Evolutionary conservation across 1,140 invertebrate species (phyloP), one percentile per base, ranked within the genome.

Genomic region (Drosophila nikananu): DNA sequence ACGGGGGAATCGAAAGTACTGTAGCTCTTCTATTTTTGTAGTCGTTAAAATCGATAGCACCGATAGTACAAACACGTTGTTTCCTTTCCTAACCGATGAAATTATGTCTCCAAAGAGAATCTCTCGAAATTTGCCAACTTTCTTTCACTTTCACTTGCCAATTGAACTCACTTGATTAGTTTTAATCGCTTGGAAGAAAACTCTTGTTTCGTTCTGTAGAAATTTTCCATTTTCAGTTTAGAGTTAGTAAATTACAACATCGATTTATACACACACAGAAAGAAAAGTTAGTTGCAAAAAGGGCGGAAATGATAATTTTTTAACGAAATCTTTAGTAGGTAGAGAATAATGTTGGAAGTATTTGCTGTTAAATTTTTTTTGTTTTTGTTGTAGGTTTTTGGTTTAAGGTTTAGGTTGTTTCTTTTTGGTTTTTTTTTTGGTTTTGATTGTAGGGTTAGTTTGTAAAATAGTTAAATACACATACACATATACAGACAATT

Each of bases 121-220:
- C 61, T 72, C 77, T 89, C 81, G 73, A 71, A 81, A 71, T 81
- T 59, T 65, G 78, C 83, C 78, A 86, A 86, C 83, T 87, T 81
- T 80, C 77, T 80, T 80, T 80, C 68, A 80, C 76, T 74, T 80
- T 80, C 77, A 80, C 61, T 84, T 80, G 91, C 91, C 91, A 92
- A 92, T 92, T 92, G 91, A 92, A 92, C 91, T 92, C 91, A 92
- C 91, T 92, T 91, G 55, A 83, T 77, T 68, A 67, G 32, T 71
- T 61, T 76, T 55, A 80, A 68, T 82, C 70, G 74, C 72, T 86
- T 78, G 64, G 73, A 74, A 73, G 82, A 60, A 79, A 82, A 83
- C 77, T 78, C n/a, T 51, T 63, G 68, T 80, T 81, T 89, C 81
- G 81, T 84, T 84, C 61, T 84, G 81, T 84, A 72, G 81, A 84